Conservation (phyloP, 2,113 vertebrate genomes). For the Donacobius atricapilla region DNA sequence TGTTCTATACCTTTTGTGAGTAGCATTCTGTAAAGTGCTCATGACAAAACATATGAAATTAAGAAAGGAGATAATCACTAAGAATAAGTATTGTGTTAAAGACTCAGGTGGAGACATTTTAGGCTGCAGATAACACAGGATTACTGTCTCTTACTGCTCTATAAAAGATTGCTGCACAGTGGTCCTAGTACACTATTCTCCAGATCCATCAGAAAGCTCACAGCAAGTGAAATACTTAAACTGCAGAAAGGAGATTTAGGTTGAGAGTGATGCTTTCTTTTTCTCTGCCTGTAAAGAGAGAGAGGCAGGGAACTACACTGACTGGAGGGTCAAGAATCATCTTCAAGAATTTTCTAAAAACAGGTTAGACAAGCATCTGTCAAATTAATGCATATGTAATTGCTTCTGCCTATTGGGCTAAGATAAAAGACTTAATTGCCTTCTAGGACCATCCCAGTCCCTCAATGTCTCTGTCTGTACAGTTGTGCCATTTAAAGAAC, state of each 20-base stretch:
- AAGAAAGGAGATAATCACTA: neutral
- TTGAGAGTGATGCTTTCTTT: neutral
- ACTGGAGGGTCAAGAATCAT: neutral
- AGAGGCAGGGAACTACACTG: neutral
- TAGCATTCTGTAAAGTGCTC: neutral
- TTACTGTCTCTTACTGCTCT: neutral
- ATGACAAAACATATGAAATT: neutral
- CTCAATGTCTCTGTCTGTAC: neutral
- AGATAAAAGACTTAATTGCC: neutral
- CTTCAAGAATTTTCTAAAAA: neutral
- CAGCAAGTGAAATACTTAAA: neutral
- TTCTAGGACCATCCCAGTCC: neutral
- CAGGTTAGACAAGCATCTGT: neutral
- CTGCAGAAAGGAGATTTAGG: neutral
- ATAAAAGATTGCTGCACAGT: neutral
- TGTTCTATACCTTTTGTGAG: neutral
- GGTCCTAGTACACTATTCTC: neutral
- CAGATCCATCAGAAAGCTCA: neutral
- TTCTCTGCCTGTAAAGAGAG: neutral
- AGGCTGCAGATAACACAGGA: neutral
- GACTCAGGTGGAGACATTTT: neutral
- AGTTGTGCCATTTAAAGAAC: neutral
- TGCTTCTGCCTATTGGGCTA: neutral
- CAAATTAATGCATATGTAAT: neutral
- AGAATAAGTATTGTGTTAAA: neutral